Conservation (phyloP, 2,888 invertebrate genomes). For the Prenolepis imparis region DNA sequence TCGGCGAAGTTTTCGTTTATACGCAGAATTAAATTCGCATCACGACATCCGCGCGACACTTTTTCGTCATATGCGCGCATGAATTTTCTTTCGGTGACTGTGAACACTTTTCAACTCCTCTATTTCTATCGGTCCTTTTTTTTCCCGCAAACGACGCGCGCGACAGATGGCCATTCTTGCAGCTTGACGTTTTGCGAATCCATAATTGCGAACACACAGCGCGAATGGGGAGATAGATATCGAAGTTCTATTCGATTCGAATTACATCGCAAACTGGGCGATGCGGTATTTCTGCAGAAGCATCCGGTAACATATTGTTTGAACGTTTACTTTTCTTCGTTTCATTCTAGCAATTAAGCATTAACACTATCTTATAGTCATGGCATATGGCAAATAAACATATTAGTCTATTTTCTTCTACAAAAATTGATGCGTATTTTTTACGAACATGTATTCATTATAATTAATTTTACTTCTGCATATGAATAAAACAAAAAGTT, state of each 20-base stretch:
- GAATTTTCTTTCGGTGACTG: conserved; percentile 2
- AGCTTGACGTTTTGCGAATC: conserved; percentile 34
- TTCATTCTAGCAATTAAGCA: not conserved
- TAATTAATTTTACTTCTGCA: conserved; percentile 11
- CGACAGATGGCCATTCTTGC: conserved; percentile 46
- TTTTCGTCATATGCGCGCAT: not conserved
- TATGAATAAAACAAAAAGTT: not conserved
- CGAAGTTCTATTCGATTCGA: conserved; percentile 47
- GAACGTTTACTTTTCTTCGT: not conserved
- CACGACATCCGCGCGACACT: conserved; percentile 13
- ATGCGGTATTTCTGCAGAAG: conserved; percentile 20
- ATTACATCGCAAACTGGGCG: conserved; percentile 13
- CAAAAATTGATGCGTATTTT: not conserved
- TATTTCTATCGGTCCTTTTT: conserved; percentile 38
- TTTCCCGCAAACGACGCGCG: conserved; percentile 22
- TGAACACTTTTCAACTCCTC: not conserved
- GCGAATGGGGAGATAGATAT: conserved; percentile 15
- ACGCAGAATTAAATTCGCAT: conserved; percentile 62
- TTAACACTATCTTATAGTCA: not conserved
- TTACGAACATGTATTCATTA: not conserved
- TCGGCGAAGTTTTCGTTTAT: conserved; percentile 10
- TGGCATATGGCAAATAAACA: not conserved
- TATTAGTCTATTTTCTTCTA: not conserved
- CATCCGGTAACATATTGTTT: not conserved
- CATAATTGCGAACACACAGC: conserved; percentile 45